Base-by-base conservation (phyloP, 2,797 vertebrate species). In the Cercopithecus petaurista region DNA sequence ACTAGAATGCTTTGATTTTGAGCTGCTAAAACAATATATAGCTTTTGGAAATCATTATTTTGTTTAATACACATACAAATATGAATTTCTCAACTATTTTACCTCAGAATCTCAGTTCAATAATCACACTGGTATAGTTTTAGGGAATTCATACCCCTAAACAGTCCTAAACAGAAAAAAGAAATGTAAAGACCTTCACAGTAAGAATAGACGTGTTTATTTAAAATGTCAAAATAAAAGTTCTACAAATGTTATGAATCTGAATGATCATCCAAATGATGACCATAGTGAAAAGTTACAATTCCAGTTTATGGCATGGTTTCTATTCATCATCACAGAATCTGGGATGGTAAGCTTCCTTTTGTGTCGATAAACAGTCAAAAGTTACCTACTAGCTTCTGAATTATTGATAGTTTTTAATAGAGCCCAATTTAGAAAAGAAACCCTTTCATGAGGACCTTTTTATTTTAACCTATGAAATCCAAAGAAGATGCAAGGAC, bases 391-490 rank as follows among this genome's bases (percentile, higher is more conserved):
- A 39, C 84, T 30, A 80, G 36, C 57, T 90, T 97, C 70, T 79
- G 77, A 92, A 87, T 82, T 93, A 77, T 50, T 55, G 36, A 43
- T 36, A 85, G 22, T 87, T 88, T 84, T 88, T 33, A 85, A 41
- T 39, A 84, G 0, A 95, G 33, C 21, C 39, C 26, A 88, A 57
- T 72, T 92, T 94, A 92, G 52, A 59, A 95, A 43, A 26, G 28
- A 96, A 93, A 41, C 7, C 7, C 15, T 87, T 84, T 90, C 59
- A 61, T 22, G 88, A 77, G 64, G 52, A 82, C 50, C 22, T 61
- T 77, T 93, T 85, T 89, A 93, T 39, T 84, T 89, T 93, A 96
- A 83, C 36, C 11, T 72, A 57, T 43, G 72, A 90, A 94, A 93
- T 90, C 75, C 61, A 92, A 80, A 64, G 9, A 92, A 14, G 10